Conservation (phyloP, 2,113 vertebrate species). For the Dolichallabes microphthalmus region DNA sequence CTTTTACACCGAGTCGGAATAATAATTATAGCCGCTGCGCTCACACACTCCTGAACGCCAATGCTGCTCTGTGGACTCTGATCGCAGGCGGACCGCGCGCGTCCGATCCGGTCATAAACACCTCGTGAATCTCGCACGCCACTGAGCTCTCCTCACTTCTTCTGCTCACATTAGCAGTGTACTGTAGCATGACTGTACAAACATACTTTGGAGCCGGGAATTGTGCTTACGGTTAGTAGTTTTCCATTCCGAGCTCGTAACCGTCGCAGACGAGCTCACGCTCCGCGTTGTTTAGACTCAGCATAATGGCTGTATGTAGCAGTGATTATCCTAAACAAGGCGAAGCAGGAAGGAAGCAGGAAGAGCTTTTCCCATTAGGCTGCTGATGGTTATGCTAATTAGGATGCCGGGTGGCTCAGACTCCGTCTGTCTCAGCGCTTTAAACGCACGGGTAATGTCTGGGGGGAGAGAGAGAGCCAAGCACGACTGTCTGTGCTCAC, state of each 20-base stretch:
- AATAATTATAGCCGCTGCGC: background rate
- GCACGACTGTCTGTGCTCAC: constrained; percentile 39
- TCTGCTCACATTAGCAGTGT: constrained; percentile 26
- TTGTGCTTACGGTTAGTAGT: background rate
- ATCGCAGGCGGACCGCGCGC: background rate
- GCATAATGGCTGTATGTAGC: constrained; percentile 24
- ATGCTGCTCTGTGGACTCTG: background rate
- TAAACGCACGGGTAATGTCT: constrained; percentile 24
- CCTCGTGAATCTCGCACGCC: background rate
- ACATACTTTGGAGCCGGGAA: constrained; percentile 11
- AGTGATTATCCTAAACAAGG: constrained; percentile 29
- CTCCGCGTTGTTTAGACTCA: constrained; percentile 33
- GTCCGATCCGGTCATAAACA: constrained; percentile 4
- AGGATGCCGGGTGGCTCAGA: constrained; percentile 18
- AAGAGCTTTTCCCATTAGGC: constrained; percentile 41
- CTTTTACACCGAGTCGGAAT: background rate
- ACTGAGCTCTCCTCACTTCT: background rate
- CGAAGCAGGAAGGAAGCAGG: background rate
- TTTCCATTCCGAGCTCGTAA: background rate
- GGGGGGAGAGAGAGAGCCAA: constrained; percentile 9
- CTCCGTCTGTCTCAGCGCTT: constrained; percentile 22
- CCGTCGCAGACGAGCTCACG: background rate
- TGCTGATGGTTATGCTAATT: constrained; percentile 45
- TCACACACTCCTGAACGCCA: background rate
- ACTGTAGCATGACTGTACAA: constrained; percentile 33